Evolutionary conservation across 2,113 vertebrate genomes (phyloP).

Genomic region (Periophthalmodon schlosseri): DNA sequence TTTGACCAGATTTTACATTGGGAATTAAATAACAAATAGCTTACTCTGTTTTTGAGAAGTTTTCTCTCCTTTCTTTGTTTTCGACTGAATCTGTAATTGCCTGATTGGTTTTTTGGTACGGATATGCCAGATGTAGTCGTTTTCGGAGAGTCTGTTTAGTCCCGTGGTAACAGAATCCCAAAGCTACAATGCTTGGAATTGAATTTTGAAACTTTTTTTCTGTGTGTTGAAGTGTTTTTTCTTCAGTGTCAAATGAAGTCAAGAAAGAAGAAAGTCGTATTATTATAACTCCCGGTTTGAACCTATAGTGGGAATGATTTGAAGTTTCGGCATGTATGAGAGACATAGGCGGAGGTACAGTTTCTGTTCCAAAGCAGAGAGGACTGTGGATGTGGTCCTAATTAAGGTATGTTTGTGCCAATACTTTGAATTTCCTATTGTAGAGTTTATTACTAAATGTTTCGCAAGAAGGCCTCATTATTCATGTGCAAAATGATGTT

Average conservation of each 20-base stretch:
- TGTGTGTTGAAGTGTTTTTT: slow-evolving; percentile 4
- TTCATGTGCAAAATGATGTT: not conserved
- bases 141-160: not conserved
- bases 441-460: not conserved
- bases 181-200: slow-evolving; percentile 13
- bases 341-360: slow-evolving; percentile 89
- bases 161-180: slow-evolving; percentile 11
- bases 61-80: not conserved
- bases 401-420: slow-evolving; percentile 81
- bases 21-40: not conserved
- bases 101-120: not conserved
- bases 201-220: not conserved
- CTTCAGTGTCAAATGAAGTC: not conserved
- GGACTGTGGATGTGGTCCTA: slow-evolving; percentile 86
- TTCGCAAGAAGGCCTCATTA: not conserved
- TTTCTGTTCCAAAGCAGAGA: slow-evolving; percentile 85
- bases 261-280: not conserved
- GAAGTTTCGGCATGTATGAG: slow-evolving; percentile 81
- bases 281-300: not conserved
- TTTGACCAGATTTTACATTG: slow-evolving; percentile 20
- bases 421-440: not conserved
- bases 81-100: not conserved
- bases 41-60: not conserved
- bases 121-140: not conserved
- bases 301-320: slow-evolving; percentile 10